These are phyloP conservation scores for Petroica traversi DNA, from an alignment of 2,113 vertebrate species.

Conservation along the genomic window DNA sequence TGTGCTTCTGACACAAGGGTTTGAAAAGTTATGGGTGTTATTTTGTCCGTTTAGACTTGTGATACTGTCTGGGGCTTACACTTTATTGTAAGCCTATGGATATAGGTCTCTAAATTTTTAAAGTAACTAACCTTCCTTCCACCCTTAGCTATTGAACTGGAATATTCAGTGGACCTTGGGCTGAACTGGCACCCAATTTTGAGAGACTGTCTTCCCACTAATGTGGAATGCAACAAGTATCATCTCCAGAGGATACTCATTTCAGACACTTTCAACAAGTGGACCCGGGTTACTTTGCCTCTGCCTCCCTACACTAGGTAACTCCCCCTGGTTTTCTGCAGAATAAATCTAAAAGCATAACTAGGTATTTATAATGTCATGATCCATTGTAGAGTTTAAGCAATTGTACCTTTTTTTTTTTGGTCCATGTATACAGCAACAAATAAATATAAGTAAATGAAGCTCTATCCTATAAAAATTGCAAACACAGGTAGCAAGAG, in stretches of 20 bases:
- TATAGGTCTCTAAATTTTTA: not conserved
- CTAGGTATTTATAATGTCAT: not conserved
- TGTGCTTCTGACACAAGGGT: not conserved
- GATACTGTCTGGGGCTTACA: not conserved
- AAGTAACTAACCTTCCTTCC: not conserved
- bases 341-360: not conserved
- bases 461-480: not conserved
- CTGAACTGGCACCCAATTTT: slow-evolving; percentile 89
- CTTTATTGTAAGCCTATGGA: not conserved
- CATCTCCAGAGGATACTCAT: slow-evolving; percentile 91
- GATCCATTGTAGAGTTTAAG: not conserved
- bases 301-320: slow-evolving; percentile 93
- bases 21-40: not conserved
- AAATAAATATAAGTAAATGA: not conserved
- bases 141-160: slow-evolving; percentile 89
- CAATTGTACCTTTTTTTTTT: not conserved
- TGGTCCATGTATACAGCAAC: not conserved
- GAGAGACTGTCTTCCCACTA: slow-evolving; percentile 92
- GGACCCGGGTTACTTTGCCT: slow-evolving; percentile 91
- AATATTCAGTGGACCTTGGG: slow-evolving; percentile 94
- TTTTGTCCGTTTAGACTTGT: not conserved
- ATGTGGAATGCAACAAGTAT: slow-evolving; percentile 89
- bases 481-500: not conserved
- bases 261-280: slow-evolving; percentile 96
- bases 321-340: not conserved